Conservation (phyloP, 2,797 vertebrate species). For the Etheostoma nigrum region DNA sequence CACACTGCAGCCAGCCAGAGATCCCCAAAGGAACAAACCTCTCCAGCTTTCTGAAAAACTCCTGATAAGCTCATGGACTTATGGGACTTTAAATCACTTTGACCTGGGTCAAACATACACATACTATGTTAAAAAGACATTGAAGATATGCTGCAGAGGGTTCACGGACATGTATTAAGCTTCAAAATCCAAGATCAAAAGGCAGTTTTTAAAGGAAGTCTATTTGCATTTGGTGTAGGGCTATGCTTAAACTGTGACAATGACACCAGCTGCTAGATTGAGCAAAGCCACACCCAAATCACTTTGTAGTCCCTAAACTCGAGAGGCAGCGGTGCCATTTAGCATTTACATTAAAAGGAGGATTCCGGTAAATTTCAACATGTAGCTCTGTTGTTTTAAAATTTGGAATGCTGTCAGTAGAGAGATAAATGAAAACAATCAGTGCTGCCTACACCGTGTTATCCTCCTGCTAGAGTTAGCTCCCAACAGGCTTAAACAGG, state of each 20-base stretch:
- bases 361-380: too few species aligned
- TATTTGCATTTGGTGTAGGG: slow-evolving; percentile 64
- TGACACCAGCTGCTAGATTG: slow-evolving; percentile 35
- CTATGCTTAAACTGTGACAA: slow-evolving; percentile 47
- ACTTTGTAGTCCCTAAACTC: slow-evolving; percentile 6
- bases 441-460: too few species aligned
- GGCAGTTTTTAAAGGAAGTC: slow-evolving; percentile 34
- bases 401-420: too few species aligned
- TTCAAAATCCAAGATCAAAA: slow-evolving; percentile 61
- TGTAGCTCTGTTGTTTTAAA: too few species aligned
- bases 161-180: slow-evolving; percentile 57
- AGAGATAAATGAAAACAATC: too few species aligned
- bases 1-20: slow-evolving; percentile 30
- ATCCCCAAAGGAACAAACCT: slow-evolving; percentile 52
- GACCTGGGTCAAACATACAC: slow-evolving; percentile 68
- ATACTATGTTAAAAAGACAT: slow-evolving; percentile 53
- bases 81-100: slow-evolving; percentile 63
- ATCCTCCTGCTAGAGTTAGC: too few species aligned
- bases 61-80: slow-evolving; percentile 60
- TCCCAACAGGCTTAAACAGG: too few species aligned
- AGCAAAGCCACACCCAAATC: slow-evolving; percentile 23
- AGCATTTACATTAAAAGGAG: slow-evolving; percentile 1
- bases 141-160: slow-evolving; percentile 26
- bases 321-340: background rate
- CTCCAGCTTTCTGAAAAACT: slow-evolving; percentile 42